Evolutionary conservation across 2,888 invertebrate genomes (phyloP).

Genomic region (Eurois occulta): DNA sequence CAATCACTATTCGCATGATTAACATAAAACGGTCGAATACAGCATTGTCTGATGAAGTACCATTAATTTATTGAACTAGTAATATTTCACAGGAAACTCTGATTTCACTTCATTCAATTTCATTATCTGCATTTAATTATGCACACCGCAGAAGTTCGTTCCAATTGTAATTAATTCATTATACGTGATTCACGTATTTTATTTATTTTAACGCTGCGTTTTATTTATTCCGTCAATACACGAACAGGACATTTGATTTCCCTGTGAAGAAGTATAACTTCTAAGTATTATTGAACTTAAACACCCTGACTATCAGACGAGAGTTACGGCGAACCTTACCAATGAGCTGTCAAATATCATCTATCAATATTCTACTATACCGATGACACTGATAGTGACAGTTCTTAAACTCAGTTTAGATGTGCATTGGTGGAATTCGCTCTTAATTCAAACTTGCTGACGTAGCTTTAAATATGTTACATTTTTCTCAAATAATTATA

Average conservation of each 20-base stretch:
- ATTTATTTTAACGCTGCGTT: not conserved
- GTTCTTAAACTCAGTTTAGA: not conserved
- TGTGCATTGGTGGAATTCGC: not conserved
- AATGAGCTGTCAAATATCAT: not conserved
- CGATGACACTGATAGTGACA: not conserved
- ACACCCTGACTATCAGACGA: too few relatives aligned
- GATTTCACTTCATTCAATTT: constrained; percentile 72
- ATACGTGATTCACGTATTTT: not conserved
- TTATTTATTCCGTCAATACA: not conserved
- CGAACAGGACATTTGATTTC: not conserved
- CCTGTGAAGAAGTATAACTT: not conserved
- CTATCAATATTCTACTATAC: too few relatives aligned
- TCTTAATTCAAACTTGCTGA: too few relatives aligned
- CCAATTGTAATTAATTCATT: constrained; percentile 48
- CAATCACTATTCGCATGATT: constrained; percentile 10
- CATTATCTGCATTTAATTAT: constrained; percentile 69
- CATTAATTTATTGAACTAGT: constrained; percentile 30
- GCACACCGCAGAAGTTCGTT: constrained; percentile 65
- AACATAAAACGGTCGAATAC: not conserved
- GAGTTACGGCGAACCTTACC: too few relatives aligned
- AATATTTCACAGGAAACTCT: constrained; percentile 61
- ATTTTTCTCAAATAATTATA: too few relatives aligned
- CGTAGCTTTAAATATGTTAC: too few relatives aligned
- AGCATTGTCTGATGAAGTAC: constrained; percentile 42
- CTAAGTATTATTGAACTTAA: too few relatives aligned